These are phyloP conservation scores for Leptinotarsa rubiginosa DNA, from an alignment of 2,888 invertebrate species.

Conservation along the genomic window DNA sequence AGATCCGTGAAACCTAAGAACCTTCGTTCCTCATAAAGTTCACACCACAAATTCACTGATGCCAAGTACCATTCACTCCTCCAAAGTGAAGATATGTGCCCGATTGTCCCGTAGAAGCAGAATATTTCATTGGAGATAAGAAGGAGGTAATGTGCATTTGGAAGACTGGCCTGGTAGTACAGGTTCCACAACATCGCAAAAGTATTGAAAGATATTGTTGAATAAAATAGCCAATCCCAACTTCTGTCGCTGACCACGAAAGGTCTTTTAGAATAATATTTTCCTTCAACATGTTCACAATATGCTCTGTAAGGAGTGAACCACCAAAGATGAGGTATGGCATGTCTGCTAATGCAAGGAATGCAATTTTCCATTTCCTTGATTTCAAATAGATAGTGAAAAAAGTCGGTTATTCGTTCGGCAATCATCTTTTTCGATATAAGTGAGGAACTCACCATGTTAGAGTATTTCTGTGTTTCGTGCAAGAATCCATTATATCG, in stretches of 20 bases:
- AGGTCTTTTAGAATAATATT: background rate
- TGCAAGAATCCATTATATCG: too few relatives aligned
- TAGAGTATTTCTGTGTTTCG: too few relatives aligned
- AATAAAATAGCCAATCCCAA: background rate
- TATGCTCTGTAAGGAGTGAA: background rate
- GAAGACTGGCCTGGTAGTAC: background rate
- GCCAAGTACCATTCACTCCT: background rate
- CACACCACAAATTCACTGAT: background rate
- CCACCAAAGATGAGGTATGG: background rate
- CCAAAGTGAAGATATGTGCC: background rate
- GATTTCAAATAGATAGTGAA: background rate
- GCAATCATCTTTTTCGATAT: too few relatives aligned
- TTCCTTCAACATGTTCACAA: background rate
- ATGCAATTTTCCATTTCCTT: background rate
- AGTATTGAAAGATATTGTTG: background rate
- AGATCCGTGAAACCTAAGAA: background rate
- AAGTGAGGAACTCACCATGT: too few relatives aligned
- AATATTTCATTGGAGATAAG: background rate
- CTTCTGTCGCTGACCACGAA: background rate
- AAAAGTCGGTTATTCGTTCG: too few relatives aligned
- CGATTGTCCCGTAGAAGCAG: background rate
- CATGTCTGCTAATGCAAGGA: background rate
- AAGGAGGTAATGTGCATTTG: background rate
- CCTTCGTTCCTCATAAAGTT: background rate
- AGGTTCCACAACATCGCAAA: background rate